Conservation (phyloP, 2,113 vertebrate genomes). For the Prunella himalayana region DNA sequence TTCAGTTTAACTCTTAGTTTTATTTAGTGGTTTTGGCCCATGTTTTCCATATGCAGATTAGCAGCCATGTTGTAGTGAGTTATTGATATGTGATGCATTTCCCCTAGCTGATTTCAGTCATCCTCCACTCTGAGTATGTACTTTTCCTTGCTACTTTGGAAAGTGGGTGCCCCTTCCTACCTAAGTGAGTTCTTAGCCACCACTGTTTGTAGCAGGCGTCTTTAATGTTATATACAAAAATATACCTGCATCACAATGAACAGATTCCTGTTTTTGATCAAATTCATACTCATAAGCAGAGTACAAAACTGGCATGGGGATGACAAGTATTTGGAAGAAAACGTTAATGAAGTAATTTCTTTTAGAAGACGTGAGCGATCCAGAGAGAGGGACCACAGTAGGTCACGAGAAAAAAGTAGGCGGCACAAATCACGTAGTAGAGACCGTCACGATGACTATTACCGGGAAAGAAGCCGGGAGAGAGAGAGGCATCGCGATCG, state of each 20-base stretch:
- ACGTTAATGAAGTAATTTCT: constrained; percentile 78
- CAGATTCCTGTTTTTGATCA: neutral
- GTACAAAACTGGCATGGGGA: neutral
- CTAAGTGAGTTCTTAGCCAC: neutral
- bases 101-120: neutral
- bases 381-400: constrained; percentile 97
- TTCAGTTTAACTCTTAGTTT: neutral
- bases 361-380: constrained; percentile 95
- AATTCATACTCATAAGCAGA: neutral
- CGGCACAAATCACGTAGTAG: constrained; percentile 97
- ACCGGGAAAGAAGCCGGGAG: constrained; percentile 94
- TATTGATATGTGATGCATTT: neutral
- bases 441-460: constrained; percentile 96
- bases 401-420: constrained; percentile 94
- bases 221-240: neutral
- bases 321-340: neutral
- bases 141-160: neutral
- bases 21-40: neutral
- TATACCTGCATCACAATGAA: neutral
- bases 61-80: neutral
- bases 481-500: constrained; percentile 93
- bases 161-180: neutral
- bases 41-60: neutral
- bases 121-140: neutral
- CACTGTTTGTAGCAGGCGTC: neutral